Conservation (phyloP, 2,113 vertebrate species). For the Rhabdomys dilectus region DNA sequence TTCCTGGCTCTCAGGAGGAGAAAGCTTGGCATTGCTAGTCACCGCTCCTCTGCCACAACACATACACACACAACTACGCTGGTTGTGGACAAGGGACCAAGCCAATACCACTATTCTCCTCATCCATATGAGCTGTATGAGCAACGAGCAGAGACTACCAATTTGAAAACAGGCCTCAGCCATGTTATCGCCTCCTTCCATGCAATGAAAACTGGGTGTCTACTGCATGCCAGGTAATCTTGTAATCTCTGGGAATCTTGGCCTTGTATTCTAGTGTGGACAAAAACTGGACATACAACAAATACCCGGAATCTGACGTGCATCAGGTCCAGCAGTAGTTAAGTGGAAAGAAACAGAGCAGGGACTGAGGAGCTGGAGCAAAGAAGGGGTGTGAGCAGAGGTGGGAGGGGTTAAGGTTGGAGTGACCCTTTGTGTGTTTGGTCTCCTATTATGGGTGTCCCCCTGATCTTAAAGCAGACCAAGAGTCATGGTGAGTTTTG, state of each 20-base stretch:
- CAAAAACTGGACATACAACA: not conserved
- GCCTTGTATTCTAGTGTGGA: not conserved
- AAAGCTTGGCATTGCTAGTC: not conserved
- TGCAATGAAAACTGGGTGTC: not conserved
- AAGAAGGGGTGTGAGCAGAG: not conserved
- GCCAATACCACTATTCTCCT: rapidly evolving
- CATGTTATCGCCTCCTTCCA: not conserved
- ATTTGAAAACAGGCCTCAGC: not conserved
- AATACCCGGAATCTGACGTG: no score
- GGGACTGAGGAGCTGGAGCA: not conserved
- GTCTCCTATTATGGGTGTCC: not conserved
- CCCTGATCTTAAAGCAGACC: not conserved
- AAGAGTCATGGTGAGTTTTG: not conserved
- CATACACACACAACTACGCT: not conserved
- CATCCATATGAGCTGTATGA: not conserved
- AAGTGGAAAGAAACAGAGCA: not conserved
- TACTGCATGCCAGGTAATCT: not conserved
- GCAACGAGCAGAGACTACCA: not conserved
- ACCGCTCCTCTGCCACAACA: not conserved
- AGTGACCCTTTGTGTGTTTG: not conserved
- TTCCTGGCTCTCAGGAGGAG: not conserved
- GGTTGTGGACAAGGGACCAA: no score
- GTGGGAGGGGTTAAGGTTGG: not conserved
- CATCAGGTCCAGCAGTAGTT: no score
- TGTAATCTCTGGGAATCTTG: not conserved